A percentile compares a stretch with the other conserved stretches of the same genome.
Conservation (phyloP, 2,113 vertebrate genomes). For the Saguinus midas region DNA sequence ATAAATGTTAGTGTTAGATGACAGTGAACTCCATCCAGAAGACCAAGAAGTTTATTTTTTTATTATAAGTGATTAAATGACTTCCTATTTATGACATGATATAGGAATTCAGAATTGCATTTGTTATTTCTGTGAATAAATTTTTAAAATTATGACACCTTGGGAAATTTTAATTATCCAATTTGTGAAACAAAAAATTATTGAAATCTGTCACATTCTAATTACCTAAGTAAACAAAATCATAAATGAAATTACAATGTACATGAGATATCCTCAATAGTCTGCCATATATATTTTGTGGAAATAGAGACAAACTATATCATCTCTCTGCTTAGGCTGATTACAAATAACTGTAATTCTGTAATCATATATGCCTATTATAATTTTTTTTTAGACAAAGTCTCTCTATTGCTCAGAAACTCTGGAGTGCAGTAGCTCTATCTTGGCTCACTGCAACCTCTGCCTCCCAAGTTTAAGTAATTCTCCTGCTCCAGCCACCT, state of each 20-base stretch:
- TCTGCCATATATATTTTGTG: slow-evolving; percentile 69
- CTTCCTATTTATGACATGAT: background rate
- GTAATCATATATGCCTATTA: slow-evolving; percentile 75
- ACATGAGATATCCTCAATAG: slow-evolving; percentile 56
- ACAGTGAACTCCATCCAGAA: background rate
- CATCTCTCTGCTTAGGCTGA: slow-evolving; percentile 57
- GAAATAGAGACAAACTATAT: slow-evolving; percentile 57
- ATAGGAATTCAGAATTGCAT: background rate
- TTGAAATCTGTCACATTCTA: slow-evolving; percentile 70
- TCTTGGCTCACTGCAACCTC: too few species aligned
- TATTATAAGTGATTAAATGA: background rate
- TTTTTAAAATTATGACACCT: slow-evolving; percentile 32
- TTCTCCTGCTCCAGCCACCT: too few species aligned
- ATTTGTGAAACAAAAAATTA: slow-evolving; percentile 72
- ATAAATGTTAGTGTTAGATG: background rate
- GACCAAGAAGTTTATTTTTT: background rate
- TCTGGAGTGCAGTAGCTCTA: too few species aligned
- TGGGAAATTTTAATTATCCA: slow-evolving; percentile 53
- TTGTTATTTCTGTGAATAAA: background rate
- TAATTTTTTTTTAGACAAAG: slow-evolving; percentile 43
- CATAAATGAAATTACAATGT: slow-evolving; percentile 70
- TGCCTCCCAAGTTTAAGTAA: too few species aligned
- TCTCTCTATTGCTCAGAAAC: too few species aligned
- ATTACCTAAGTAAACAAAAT: slow-evolving; percentile 74
- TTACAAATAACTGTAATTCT: slow-evolving; percentile 70